Evolutionary conservation across 2,797 vertebrate genomes (phyloP).

Genomic region (Cossypha dichroa): DNA sequence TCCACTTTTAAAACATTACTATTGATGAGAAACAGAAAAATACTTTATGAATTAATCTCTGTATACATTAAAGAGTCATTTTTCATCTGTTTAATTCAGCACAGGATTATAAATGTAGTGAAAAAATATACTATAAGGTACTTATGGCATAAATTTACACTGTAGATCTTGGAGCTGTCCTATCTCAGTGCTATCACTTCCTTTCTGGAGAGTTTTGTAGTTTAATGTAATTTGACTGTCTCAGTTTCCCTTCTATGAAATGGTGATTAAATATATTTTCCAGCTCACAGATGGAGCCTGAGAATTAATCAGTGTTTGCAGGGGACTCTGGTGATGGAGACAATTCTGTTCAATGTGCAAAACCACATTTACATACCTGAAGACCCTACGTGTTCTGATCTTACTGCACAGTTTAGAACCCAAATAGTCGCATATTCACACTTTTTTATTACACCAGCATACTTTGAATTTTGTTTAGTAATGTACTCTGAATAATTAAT

Average conservation of each 20-base stretch:
- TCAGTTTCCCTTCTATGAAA: background rate
- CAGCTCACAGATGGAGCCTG: background rate
- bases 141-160: background rate
- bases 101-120: background rate
- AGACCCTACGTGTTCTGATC: background rate
- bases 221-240: background rate
- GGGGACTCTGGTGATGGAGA: background rate
- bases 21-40: background rate
- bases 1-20: background rate
- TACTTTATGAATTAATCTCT: background rate
- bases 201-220: background rate
- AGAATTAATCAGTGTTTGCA: background rate
- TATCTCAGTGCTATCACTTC: background rate
- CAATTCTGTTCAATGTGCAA: background rate
- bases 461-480: constrained; percentile 6
- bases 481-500: constrained; percentile 48
- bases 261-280: background rate
- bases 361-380: background rate
- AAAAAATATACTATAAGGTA: background rate
- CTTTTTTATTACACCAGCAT: background rate
- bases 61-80: background rate
- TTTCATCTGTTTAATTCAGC: background rate
- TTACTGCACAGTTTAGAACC: background rate
- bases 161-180: background rate
- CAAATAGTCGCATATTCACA: background rate